Percentiles rank a stretch among this genome's conserved stretches.
These are phyloP conservation scores for Pachyuromys duprasi DNA, from an alignment of 2,797 vertebrate genomes.

Conservation along the genomic window DNA sequence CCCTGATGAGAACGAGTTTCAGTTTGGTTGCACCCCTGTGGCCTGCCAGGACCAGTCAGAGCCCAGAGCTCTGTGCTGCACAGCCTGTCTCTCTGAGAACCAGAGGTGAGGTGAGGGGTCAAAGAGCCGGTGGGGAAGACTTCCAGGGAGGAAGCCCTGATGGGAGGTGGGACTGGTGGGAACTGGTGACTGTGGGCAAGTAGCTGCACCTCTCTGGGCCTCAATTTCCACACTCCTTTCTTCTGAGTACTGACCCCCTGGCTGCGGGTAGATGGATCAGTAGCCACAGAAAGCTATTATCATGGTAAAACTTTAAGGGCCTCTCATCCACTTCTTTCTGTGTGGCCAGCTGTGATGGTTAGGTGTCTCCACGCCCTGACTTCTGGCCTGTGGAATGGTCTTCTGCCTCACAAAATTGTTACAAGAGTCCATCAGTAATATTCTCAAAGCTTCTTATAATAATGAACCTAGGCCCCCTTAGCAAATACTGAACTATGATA, in stretches of 20 bases:
- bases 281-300: not conserved
- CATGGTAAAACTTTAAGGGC: not conserved
- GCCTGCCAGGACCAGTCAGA: slow-evolving; percentile 86
- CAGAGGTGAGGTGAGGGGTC: slow-evolving; percentile 88
- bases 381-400: not conserved
- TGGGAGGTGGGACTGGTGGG: not conserved
- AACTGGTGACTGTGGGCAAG: not conserved
- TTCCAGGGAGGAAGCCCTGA: not conserved
- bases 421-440: not conserved
- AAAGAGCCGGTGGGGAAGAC: not conserved
- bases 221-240: not conserved
- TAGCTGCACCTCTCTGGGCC: not conserved
- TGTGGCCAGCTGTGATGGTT: not conserved
- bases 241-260: not conserved
- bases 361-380: not conserved
- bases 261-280: not conserved
- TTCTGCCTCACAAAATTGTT: slow-evolving; percentile 29
- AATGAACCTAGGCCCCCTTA: not conserved
- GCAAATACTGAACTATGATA: not conserved
- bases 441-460: not conserved
- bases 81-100: slow-evolving; percentile 88
- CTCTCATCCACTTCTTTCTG: not conserved
- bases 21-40: slow-evolving; percentile 87
- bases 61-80: slow-evolving; percentile 87
- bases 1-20: slow-evolving; percentile 90